These are phyloP conservation scores for Shargacucullia verbasci DNA, from an alignment of 2,888 invertebrate genomes.

Conservation along the genomic window DNA sequence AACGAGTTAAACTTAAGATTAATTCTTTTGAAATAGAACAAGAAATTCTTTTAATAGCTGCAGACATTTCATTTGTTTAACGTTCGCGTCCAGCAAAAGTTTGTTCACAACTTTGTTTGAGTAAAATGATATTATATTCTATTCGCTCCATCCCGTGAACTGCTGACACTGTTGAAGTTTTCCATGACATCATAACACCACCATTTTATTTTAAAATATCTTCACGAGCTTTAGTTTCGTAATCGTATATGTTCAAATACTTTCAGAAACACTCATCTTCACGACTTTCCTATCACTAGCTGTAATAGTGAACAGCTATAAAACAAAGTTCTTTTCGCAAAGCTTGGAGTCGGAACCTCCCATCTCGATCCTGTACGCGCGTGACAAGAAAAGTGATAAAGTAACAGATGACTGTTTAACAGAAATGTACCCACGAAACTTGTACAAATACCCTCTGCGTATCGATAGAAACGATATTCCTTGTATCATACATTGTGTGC, in stretches of 20 bases:
- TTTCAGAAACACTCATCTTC: slow-evolving; percentile 78
- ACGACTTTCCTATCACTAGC: slow-evolving; percentile 64
- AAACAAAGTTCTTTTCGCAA: slow-evolving; percentile 75
- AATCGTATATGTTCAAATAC: slow-evolving; percentile 44
- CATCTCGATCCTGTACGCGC: slow-evolving; percentile 80
- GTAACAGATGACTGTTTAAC: slow-evolving; percentile 77
- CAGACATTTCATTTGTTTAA: slow-evolving; percentile 32
- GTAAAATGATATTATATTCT: slow-evolving; percentile 30
- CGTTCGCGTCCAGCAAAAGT: slow-evolving; percentile 26
- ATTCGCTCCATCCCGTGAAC: slow-evolving; percentile 8
- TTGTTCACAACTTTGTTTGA: slow-evolving; percentile 24
- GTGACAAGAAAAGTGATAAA: slow-evolving; percentile 79
- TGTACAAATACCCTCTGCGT: slow-evolving; percentile 80
- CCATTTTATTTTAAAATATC: slow-evolving; percentile 7
- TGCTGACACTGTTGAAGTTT: slow-evolving; percentile 23
- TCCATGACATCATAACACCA: slow-evolving; percentile 1
- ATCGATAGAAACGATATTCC: slow-evolving; percentile 83
- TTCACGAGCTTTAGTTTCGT: slow-evolving; percentile 17
- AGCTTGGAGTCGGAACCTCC: slow-evolving; percentile 79
- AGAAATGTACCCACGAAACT: slow-evolving; percentile 83
- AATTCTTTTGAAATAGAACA: slow-evolving; percentile 47
- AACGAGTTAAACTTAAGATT: slow-evolving; percentile 47
- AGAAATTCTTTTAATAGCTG: slow-evolving; percentile 40
- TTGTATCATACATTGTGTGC: slow-evolving; percentile 83
- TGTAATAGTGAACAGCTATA: slow-evolving; percentile 66